Evolutionary conservation across 2,113 vertebrate genomes (phyloP).

Genomic region (Ictidomys tridecemlineatus): DNA sequence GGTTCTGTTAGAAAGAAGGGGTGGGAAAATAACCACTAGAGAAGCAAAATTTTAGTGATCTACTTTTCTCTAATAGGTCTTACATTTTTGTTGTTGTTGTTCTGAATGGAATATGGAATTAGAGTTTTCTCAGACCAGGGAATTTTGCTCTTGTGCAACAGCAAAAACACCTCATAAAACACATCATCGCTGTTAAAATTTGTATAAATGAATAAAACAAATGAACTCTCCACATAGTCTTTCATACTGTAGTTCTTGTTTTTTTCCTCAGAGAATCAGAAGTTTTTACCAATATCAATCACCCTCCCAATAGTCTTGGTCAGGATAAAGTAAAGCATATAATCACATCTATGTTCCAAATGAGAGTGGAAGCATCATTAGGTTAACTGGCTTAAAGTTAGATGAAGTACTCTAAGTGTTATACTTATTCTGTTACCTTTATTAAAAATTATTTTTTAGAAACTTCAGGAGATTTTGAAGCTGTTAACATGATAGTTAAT

Average conservation of each 20-base stretch:
- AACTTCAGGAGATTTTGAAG: slow-evolving; percentile 20
- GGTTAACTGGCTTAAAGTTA: not conserved
- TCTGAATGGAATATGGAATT: slow-evolving; percentile 23
- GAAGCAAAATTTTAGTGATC: not conserved
- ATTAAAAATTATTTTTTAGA: slow-evolving; percentile 3
- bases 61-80: not conserved
- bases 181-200: slow-evolving; percentile 32
- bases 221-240: not conserved
- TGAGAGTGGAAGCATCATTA: not conserved
- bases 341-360: slow-evolving; percentile 46
- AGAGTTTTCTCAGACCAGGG: not conserved
- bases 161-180: not conserved
- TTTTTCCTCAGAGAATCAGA: not conserved
- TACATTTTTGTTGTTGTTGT: not conserved
- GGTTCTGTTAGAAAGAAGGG: not conserved
- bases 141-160: not conserved
- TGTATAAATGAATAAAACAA: slow-evolving; percentile 35
- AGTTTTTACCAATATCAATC: not conserved
- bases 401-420: not conserved
- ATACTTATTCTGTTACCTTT: slow-evolving; percentile 6
- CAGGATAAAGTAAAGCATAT: slow-evolving; percentile 20
- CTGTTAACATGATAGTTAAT: not conserved
- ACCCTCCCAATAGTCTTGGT: not conserved
- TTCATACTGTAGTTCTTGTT: not conserved
- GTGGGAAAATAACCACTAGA: not conserved